Percentiles rank a stretch among this genome's conserved stretches.
Conservation (phyloP, 2,113 vertebrate genomes). For the Procavia capensis region DNA sequence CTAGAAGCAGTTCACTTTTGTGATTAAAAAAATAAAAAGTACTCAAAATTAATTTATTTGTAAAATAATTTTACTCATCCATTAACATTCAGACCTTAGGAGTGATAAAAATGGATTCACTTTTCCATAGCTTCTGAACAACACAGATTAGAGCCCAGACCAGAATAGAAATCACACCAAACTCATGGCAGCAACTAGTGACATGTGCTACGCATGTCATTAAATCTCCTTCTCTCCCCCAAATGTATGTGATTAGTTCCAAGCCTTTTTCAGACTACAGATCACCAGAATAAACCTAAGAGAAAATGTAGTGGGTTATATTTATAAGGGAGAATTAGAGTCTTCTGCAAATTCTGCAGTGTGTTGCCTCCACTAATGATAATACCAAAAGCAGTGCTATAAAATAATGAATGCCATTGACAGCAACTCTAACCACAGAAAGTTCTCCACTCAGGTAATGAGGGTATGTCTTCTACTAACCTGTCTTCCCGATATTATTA, state of each 20-base stretch:
- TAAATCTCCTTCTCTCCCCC: not conserved
- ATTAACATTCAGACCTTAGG: not conserved
- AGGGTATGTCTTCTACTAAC: not conserved
- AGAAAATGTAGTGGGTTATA: not conserved
- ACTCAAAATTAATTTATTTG: not conserved
- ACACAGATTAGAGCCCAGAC: not conserved
- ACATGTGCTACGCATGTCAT: not conserved
- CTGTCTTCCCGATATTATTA: not conserved
- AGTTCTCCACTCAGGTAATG: not conserved
- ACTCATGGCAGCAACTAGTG: not conserved
- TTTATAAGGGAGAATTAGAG: not conserved
- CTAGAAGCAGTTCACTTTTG: not conserved
- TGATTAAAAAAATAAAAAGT: not conserved
- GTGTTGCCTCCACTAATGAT: not conserved
- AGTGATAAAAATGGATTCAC: not conserved
- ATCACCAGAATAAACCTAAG: not conserved
- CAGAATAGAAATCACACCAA: not conserved
- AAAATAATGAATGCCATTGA: not conserved
- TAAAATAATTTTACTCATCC: slow-evolving; percentile 6
- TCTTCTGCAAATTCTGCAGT: not conserved
- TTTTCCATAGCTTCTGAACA: not conserved
- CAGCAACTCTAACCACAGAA: not conserved
- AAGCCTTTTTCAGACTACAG: not conserved
- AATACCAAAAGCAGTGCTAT: not conserved
- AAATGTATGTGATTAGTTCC: not conserved